Evolutionary conservation across 2,888 invertebrate genomes (phyloP), one percentile per base, ranked within the genome.

Genomic region (Pediacus dermestoides): DNA sequence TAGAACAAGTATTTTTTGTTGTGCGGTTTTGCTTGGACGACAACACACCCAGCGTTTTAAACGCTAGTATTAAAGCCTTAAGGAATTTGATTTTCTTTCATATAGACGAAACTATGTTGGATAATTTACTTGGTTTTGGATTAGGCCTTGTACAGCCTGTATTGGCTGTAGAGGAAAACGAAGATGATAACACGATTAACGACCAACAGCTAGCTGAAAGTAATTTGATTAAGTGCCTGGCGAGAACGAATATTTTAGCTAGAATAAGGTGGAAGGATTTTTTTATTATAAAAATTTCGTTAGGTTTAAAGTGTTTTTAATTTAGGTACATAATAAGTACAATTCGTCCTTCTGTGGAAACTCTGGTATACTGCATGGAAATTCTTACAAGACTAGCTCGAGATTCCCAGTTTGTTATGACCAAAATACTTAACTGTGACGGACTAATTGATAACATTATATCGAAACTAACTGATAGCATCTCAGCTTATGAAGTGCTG

Each of bases 11-110:
- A 61, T 82, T 90, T 58, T 82, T 93, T 56, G 71, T 93, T 1
- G 58, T 93, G 33, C 77, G 94, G 54, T 88, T 88, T 70, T 85
- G 90, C 1, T 70, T 94, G 50, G 94, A 95, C 69, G 92, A 93
- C 58, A 82, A 84, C 51, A 80, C 82, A 14, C 74, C 80, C 0
- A 75, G 81, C 2, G 77, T 88, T 28, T 67, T 91, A 22, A 81
- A 83, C 51, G 81, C 89, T n/a, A 78, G 87, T 8, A 71, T 90
- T 9, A 80, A 79, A 64, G 85, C 85, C 0, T 71, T 94, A 57
- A 77, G 85, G 42, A 80, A 82, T 59, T 72, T 93, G 25, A 67
- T 91, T 30, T 85, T 78, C 52, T 84, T 83, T 52, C 80, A 82
- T 58, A 75, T 84, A 9, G 93, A 93, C 70, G 92, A 93, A 65